Evolutionary conservation across 2,113 vertebrate species (phyloP), one percentile per base, ranked within the genome.

Genomic region (Muntiacus muntjak): DNA sequence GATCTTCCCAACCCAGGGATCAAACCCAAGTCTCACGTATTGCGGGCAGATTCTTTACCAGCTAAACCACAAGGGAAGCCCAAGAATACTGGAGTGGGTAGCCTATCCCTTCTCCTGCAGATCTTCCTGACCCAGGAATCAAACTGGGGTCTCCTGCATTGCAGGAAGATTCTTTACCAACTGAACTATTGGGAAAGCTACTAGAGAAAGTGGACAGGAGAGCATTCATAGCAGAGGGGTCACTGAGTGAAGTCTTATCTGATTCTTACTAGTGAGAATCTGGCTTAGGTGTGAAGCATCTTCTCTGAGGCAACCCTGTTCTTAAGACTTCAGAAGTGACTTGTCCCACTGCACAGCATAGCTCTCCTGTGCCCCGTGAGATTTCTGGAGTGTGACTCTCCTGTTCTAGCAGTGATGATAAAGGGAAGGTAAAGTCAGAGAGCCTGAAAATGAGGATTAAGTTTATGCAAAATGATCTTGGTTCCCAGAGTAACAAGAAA

Each of bases 401-500:
- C 33, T 17, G 5, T 94, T 96, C 23, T 57, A 55, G 54, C 16
- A 60, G 78, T 81, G 67, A 55, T 19, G 11, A 82, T 10, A 84
- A 28, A 84, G 78, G 87, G 45, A 92, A 87, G 58, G 81, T 15
- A 71, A 87, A 82, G 7, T 25, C 33, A 21, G 57, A 67, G 21
- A 79, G 11, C 45, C 43, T 71, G 64, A 60, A 91, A 45, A 33
- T 30, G 36, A 67, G 47, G 54, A 28, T 85, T 67, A 30, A 28
- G 16, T 85, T 95, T 62, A 67, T 84, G 92, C 45, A 91, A 55
- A 95, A 90, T 1, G n/a, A 92, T 16, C 28, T 25, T 40, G 71
- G 47, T 89, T 97, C 45, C 87, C 40, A 89, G 81, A 95, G 85
- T 79, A 87, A 96, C 43, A 87, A 71, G 87, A 86, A 88, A 96